Evolutionary conservation across 1,140 invertebrate species (phyloP).

Genomic region (Drosophila sechellia): DNA sequence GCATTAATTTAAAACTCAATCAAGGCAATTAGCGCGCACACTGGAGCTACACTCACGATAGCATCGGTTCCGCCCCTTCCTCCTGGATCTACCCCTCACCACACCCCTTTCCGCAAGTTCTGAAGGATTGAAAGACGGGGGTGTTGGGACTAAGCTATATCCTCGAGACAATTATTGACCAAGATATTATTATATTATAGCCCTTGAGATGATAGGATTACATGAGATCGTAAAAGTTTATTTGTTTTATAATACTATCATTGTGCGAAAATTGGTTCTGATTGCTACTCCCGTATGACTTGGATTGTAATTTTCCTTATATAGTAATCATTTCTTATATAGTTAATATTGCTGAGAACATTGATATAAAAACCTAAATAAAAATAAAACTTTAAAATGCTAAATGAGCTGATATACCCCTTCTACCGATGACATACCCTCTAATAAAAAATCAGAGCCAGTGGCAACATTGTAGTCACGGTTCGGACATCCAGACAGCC

Average conservation of each 20-base stretch:
- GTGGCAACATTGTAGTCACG: constrained; percentile 67
- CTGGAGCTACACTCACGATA: constrained; percentile 58
- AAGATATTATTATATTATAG: too few relatives aligned
- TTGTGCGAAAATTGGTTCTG: too few relatives aligned
- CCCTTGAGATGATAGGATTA: too few relatives aligned
- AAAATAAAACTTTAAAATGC: not conserved
- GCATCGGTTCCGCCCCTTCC: constrained; percentile 16
- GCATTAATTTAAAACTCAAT: constrained; percentile 83
- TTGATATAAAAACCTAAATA: too few relatives aligned
- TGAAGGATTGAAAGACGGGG: constrained; percentile 1
- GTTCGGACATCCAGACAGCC: constrained; percentile 58
- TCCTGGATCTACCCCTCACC: not conserved
- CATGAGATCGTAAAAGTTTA: too few relatives aligned
- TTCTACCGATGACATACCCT: not conserved
- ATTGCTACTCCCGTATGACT: too few relatives aligned
- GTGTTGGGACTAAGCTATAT: constrained; percentile 11
- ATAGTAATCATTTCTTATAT: too few relatives aligned
- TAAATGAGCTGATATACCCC: not conserved
- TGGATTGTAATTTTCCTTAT: too few relatives aligned
- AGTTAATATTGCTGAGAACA: too few relatives aligned
- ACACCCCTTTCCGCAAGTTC: constrained; percentile 25
- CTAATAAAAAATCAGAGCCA: constrained; percentile 37
- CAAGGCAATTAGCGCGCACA: constrained; percentile 77
- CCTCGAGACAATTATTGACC: not conserved
- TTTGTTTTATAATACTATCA: too few relatives aligned